Base-by-base conservation (phyloP, 2,888 invertebrate species). In the Tinea semifulvella region DNA sequence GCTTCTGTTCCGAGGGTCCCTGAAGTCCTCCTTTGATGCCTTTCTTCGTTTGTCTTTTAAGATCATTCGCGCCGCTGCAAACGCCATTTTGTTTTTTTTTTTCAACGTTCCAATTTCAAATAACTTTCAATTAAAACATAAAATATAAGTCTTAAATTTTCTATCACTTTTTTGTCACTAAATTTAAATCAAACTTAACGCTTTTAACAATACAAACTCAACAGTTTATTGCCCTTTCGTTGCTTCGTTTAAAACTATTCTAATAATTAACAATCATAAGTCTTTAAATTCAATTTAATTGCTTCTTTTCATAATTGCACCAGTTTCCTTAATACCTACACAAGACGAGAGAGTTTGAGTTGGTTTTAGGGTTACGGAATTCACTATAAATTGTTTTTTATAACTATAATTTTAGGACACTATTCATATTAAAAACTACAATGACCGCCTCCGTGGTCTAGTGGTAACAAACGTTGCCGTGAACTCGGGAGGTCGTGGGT, bases 31-130 rank as follows among this genome's bases (percentile, higher is more conserved):
- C 63, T 90, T 91, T 44, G 91, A 91, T 42, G 90, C 83, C 84
- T 91, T 91, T 62, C 91, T 82, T 56, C 91, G 72, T 65, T 90
- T 91, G 71, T 91, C 91, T 77, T 91, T 91, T 55, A 91, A 80
- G 60, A 91, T 91, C 91, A 91, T 91, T 45, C 91, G 85, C 44
- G 91, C 91, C 36, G 91, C 91, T 39, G 91, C 91, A 66, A 91
- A 91, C 68, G 91, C 91, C 91, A 91, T 91, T 22, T 40, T 40
- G 11, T 22, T 22, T 36, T 36, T 11, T 7, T 36, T 36, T 36
- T 8, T 7, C 22, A 22, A 22, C 22, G 5, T 22, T 22, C 8
- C 22, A 7, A 22, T 22, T 22, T 22, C 22, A 22, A 22, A 7
- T 22, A n/a, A n/a, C 8, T 22, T 22, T 22, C 6, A 7, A 22